Conservation (phyloP, 2,888 invertebrate genomes). For the Operophtera brumata region DNA sequence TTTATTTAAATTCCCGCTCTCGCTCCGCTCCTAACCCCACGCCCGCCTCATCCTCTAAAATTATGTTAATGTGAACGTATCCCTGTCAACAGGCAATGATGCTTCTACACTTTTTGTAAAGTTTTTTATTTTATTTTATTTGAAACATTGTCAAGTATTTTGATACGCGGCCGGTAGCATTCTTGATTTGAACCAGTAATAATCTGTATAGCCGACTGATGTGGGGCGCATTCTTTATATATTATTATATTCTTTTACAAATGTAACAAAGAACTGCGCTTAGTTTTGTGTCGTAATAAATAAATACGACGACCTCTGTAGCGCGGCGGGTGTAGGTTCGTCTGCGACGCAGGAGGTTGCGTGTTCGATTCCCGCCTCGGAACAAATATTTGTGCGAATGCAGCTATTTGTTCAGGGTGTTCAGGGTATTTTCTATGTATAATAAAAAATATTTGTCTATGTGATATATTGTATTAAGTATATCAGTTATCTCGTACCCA, state of each 20-base stretch:
- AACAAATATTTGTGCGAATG: too few species aligned
- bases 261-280: too few species aligned
- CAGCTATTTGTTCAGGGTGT: too few species aligned
- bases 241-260: background rate
- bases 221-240: background rate
- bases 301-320: too few species aligned
- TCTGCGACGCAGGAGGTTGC: too few species aligned
- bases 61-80: slow-evolving; percentile 10
- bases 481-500: too few species aligned
- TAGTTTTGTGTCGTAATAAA: too few species aligned
- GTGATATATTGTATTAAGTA: too few species aligned
- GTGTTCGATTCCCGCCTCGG: too few species aligned
- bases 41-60: slow-evolving; percentile 4
- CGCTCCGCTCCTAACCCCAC: background rate
- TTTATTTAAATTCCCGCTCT: background rate
- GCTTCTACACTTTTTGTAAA: slow-evolving; percentile 3
- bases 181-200: slow-evolving; percentile 29
- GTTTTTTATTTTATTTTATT: slow-evolving; percentile 35
- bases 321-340: too few species aligned
- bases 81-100: slow-evolving; percentile 7
- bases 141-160: slow-evolving; percentile 26
- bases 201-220: background rate
- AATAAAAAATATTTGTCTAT: too few species aligned
- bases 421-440: too few species aligned
- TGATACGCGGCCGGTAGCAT: slow-evolving; percentile 41